A percentile compares a stretch with the other conserved stretches of the same genome.
Evolutionary conservation across 2,797 vertebrate species (phyloP).

Genomic region (Chelon auratus): DNA sequence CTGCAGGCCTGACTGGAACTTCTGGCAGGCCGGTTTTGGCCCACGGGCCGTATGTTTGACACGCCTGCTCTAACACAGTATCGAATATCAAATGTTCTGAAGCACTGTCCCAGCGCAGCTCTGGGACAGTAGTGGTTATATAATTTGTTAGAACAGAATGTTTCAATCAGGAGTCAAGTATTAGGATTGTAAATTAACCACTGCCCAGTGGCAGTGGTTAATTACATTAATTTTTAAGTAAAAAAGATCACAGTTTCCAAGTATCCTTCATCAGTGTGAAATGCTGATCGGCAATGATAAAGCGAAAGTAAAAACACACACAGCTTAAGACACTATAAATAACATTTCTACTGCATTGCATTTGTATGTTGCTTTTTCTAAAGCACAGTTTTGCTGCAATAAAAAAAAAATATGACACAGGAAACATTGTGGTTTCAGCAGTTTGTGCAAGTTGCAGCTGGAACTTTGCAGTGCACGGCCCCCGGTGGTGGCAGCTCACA

Average conservation of each 20-base stretch:
- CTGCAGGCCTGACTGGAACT: too few relatives aligned
- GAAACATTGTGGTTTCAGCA: conserved; percentile 63
- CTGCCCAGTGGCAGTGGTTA: too few relatives aligned
- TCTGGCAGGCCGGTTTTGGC: too few relatives aligned
- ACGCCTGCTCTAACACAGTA: not conserved
- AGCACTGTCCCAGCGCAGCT: too few relatives aligned
- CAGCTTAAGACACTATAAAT: too few relatives aligned
- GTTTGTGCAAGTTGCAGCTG: conserved; percentile 47
- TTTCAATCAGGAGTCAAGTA: conserved; percentile 3
- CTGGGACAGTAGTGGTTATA: not conserved
- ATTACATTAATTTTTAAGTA: too few relatives aligned
- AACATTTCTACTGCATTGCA: not conserved
- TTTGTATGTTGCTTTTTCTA: not conserved
- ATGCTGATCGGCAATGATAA: not conserved
- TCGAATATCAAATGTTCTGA: not conserved
- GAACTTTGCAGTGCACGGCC: conserved; percentile 35
- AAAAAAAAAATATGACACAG: conserved; percentile 57
- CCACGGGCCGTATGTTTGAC: too few relatives aligned
- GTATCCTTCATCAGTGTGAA: not conserved
- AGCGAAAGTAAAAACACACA: not conserved
- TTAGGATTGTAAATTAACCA: not conserved
- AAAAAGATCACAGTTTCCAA: too few relatives aligned
- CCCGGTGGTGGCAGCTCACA: not conserved
- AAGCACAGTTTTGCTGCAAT: conserved; percentile 41
- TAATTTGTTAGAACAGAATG: not conserved